Conservation (phyloP, 2,113 vertebrate genomes). For the Tapirus terrestris region DNA sequence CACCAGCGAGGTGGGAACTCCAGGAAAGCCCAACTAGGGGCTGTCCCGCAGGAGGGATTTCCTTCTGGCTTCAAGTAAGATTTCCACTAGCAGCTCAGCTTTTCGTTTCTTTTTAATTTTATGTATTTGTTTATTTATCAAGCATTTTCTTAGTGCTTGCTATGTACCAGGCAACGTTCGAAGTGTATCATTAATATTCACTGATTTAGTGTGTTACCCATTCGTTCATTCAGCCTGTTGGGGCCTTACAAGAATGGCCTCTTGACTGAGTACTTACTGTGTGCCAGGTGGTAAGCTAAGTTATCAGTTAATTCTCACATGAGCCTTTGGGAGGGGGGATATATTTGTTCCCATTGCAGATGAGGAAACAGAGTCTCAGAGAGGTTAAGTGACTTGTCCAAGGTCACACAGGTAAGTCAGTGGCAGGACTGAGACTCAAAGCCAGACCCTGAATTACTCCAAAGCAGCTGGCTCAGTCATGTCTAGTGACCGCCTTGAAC, state of each 20-base stretch:
- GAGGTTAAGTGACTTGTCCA: background rate
- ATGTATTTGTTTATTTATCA: too few relatives aligned
- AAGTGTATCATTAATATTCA: background rate
- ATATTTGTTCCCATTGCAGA: background rate
- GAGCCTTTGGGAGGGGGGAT: background rate
- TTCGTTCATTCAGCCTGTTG: background rate
- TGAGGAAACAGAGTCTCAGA: background rate
- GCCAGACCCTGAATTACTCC: background rate
- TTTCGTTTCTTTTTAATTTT: background rate
- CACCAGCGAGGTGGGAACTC: background rate
- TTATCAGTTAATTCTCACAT: background rate
- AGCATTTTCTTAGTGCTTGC: background rate
- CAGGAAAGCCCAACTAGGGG: background rate
- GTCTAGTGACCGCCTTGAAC: background rate
- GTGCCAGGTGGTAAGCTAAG: too few relatives aligned
- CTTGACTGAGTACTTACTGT: background rate
- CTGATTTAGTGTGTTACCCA: background rate
- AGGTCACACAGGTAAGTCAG: background rate
- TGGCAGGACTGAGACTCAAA: background rate
- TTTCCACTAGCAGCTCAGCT: background rate
- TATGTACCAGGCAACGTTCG: background rate
- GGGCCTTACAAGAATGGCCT: rapidly evolving
- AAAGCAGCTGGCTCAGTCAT: background rate
- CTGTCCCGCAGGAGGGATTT: background rate
- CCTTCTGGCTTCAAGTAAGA: background rate